Evolutionary conservation across 2,113 vertebrate genomes (phyloP).

Genomic region (Casuarius casuarius): DNA sequence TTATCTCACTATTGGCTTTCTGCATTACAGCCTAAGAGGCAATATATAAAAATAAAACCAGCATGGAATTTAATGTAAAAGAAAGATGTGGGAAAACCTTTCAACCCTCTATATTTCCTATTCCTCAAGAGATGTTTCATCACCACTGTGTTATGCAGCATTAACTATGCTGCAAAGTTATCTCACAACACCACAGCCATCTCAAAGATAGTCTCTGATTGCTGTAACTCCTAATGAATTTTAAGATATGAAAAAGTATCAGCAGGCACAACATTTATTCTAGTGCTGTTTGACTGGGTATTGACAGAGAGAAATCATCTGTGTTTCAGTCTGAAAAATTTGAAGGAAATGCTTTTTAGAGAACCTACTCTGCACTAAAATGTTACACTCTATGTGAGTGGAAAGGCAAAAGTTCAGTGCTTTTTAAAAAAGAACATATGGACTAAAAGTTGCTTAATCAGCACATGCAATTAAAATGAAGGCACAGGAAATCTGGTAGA

Average conservation of each 20-base stretch:
- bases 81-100: neutral
- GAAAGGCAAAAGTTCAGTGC: neutral
- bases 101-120: neutral
- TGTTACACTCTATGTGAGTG: neutral
- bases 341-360: neutral
- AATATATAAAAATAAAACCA: neutral
- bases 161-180: neutral
- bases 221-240: neutral
- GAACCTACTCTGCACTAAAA: neutral
- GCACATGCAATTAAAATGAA: slow-evolving; percentile 21
- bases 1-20: neutral
- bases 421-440: neutral
- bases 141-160: neutral
- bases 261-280: neutral
- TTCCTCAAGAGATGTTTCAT: slow-evolving; percentile 7
- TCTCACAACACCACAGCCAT: neutral
- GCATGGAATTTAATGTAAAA: slow-evolving; percentile 3
- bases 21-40: neutral
- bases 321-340: neutral
- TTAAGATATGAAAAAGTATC: neutral
- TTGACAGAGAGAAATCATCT: neutral
- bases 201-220: neutral
- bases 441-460: neutral
- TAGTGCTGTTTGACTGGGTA: neutral
- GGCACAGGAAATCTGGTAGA: neutral